Conservation (phyloP, 2,113 vertebrate genomes). For the Heterotis niloticus region DNA sequence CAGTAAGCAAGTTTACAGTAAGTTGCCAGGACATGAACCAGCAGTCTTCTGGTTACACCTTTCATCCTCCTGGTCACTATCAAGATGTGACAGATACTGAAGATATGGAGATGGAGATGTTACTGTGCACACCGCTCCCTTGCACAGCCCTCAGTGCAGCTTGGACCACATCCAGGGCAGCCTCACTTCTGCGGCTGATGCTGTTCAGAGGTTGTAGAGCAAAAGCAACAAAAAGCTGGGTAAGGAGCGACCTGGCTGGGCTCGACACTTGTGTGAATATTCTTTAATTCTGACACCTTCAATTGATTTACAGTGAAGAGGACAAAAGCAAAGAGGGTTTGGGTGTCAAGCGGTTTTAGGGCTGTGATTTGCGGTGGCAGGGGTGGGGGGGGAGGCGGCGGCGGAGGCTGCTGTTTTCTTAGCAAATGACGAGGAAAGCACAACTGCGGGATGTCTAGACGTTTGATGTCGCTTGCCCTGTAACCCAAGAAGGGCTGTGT, state of each 20-base stretch:
- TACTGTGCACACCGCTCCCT: constrained; percentile 70
- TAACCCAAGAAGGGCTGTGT: constrained; percentile 66
- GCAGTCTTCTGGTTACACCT: not conserved
- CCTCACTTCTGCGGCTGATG: constrained; percentile 62
- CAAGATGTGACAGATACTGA: constrained; percentile 60
- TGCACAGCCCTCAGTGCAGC: constrained; percentile 58
- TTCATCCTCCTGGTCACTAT: not conserved
- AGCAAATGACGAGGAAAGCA: constrained; percentile 87
- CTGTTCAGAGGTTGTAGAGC: constrained; percentile 63
- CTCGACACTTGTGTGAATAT: constrained; percentile 75
- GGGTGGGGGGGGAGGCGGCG: constrained; percentile 66
- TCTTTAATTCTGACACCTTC: constrained; percentile 98
- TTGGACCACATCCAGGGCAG: constrained; percentile 53
- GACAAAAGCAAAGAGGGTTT: constrained; percentile 65
- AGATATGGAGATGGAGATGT: constrained; percentile 64
- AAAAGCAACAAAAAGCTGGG: constrained; percentile 74
- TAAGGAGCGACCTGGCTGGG: constrained; percentile 88
- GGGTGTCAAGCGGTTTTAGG: constrained; percentile 9
- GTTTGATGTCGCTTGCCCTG: constrained; percentile 81
- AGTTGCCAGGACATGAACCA: not conserved
- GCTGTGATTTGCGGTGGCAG: constrained; percentile 29
- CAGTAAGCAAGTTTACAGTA: too few relatives aligned
- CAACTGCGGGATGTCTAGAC: constrained; percentile 77
- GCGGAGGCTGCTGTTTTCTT: constrained; percentile 71
- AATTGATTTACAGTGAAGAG: constrained; percentile 94